A percentile compares a stretch with the other conserved stretches of the same genome.
These are phyloP conservation scores for Brachyalestes nurse DNA, from an alignment of 2,797 vertebrate genomes.

Conservation along the genomic window DNA sequence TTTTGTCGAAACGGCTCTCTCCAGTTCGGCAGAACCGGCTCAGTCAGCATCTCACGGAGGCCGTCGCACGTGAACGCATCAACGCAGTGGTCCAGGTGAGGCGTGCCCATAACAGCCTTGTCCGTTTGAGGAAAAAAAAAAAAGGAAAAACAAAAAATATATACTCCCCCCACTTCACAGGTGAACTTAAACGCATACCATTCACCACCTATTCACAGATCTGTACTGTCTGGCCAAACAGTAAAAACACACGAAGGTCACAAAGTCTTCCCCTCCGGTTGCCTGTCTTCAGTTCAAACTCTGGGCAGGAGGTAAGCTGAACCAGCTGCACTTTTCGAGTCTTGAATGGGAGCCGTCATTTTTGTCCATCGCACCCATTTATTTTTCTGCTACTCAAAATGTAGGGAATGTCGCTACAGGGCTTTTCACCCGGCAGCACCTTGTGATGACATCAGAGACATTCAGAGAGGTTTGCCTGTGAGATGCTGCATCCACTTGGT, in stretches of 20 bases:
- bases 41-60: background rate
- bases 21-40: slow-evolving; percentile 17
- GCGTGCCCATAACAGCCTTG: slow-evolving; percentile 32
- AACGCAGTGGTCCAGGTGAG: slow-evolving; percentile 34
- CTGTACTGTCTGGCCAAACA: slow-evolving; percentile 52
- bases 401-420: slow-evolving; percentile 60
- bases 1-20: slow-evolving; percentile 24
- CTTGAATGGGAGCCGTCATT: slow-evolving; percentile 14
- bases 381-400: slow-evolving; percentile 59
- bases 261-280: slow-evolving; percentile 31
- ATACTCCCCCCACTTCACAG: slow-evolving; percentile 26
- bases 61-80: slow-evolving; percentile 15
- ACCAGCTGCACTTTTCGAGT: slow-evolving; percentile 17
- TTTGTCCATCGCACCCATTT: slow-evolving; percentile 24
- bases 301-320: slow-evolving; percentile 18
- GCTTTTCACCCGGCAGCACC: slow-evolving; percentile 53
- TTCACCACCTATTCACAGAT: slow-evolving; percentile 56
- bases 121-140: slow-evolving; percentile 33
- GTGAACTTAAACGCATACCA: slow-evolving; percentile 26
- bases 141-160: slow-evolving; percentile 18
- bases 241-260: slow-evolving; percentile 50
- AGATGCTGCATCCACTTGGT: slow-evolving; percentile 41
- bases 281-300: slow-evolving; percentile 37
- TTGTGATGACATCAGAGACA: slow-evolving; percentile 53
- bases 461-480: slow-evolving; percentile 35